A percentile compares a stretch with the other conserved stretches of the same genome.
phyloP scores from a whole-genome alignment of 2,888 invertebrate genomes.

The Philereme vetulata region DNA sequence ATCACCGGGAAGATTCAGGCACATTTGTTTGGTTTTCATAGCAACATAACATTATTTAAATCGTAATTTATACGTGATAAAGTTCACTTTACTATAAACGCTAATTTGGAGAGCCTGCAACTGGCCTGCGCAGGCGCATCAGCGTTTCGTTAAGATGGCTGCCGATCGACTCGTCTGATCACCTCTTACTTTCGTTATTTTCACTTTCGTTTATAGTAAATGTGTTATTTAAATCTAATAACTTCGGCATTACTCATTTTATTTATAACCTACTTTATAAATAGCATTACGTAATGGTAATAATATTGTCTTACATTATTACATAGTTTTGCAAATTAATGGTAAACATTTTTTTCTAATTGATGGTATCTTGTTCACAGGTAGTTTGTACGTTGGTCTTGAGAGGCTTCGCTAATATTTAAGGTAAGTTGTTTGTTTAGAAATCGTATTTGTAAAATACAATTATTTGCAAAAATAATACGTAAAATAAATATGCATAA shows the following conservation, averaged over 20 bases:
- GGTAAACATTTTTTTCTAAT: constrained; percentile 29
- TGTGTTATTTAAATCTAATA: constrained; percentile 54
- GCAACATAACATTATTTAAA: too few relatives aligned
- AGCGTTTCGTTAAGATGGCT: constrained; percentile 61
- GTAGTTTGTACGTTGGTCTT: constrained; percentile 42
- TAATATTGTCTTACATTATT: constrained; percentile 10
- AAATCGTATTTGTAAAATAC: background rate
- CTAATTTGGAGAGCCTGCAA: background rate
- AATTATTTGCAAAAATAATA: too few relatives aligned
- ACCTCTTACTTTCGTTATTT: constrained; percentile 74
- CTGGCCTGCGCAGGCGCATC: constrained; percentile 44
- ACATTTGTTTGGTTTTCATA: background rate
- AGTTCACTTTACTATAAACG: constrained; percentile 1
- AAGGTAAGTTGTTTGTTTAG: constrained; percentile 48
- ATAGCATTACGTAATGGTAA: constrained; percentile 28
- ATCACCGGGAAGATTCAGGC: too few relatives aligned
- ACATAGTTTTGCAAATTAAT: background rate
- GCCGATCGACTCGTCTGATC: constrained; percentile 52
- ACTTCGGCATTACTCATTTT: constrained; percentile 48
- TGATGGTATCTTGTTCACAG: constrained; percentile 50
- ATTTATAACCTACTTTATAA: constrained; percentile 37
- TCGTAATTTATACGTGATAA: background rate
- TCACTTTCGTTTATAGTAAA: constrained; percentile 75
- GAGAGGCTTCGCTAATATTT: constrained; percentile 48
- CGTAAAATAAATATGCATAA: too few relatives aligned